These are phyloP conservation scores for Pelecanoides urinatrix DNA, from an alignment of 2,113 vertebrate species.

Conservation along the genomic window DNA sequence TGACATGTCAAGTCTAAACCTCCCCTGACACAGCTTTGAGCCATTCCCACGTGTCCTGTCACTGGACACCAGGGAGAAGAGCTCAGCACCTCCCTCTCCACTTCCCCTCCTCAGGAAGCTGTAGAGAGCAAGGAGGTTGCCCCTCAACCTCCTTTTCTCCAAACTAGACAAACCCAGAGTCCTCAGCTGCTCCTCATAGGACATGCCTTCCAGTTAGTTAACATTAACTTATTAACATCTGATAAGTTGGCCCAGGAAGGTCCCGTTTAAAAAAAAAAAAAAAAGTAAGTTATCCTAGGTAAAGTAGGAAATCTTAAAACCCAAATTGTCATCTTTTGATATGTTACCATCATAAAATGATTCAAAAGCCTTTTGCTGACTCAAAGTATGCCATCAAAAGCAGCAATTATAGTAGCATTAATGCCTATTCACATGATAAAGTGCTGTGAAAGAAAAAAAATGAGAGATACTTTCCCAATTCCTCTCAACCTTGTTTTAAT, in stretches of 20 bases:
- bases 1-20: too few species aligned
- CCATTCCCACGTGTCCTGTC: too few species aligned
- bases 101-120: too few species aligned
- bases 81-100: too few species aligned
- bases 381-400: background rate
- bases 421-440: background rate
- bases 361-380: background rate
- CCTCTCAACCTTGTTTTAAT: background rate
- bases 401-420: background rate
- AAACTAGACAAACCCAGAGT: too few species aligned
- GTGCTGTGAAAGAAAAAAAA: background rate
- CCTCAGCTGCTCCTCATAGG: too few species aligned
- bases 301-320: background rate
- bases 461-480: background rate
- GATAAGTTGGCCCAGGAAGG: background rate
- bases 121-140: too few species aligned
- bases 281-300: background rate
- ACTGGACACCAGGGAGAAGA: too few species aligned
- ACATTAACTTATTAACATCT: background rate
- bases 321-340: background rate
- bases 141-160: too few species aligned
- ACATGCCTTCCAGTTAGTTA: background rate
- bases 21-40: too few species aligned
- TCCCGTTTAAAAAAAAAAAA: background rate
- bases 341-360: background rate